Percentiles rank a stretch among this genome's conserved stretches.
phyloP scores from a whole-genome alignment of 2,797 vertebrate genomes.

The Mallotus villosus region DNA sequence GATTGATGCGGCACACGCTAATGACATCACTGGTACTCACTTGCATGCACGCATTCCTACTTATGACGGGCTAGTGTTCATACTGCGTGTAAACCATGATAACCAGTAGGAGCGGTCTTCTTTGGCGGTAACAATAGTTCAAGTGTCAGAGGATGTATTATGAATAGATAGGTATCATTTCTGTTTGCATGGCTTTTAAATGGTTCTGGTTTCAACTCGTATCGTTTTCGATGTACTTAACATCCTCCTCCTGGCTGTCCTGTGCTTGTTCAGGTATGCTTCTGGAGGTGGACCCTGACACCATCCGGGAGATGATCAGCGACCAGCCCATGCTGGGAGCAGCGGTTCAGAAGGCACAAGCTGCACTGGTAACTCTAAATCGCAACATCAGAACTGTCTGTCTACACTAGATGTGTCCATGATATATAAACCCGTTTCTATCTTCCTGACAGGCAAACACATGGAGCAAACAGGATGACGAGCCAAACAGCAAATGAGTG shows the following conservation, averaged over 20 bases:
- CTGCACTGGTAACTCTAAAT: conserved; percentile 51
- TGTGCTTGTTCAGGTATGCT: conserved; percentile 75
- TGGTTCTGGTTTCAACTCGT: not conserved
- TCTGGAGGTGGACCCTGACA: conserved; percentile 74
- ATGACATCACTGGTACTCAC: conserved; percentile 75
- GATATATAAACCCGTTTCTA: not conserved
- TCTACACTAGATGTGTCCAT: not conserved
- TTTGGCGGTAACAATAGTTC: not conserved
- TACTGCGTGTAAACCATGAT: not conserved
- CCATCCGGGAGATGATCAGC: conserved; percentile 66
- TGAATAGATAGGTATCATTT: too few relatives aligned
- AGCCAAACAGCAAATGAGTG: not conserved
- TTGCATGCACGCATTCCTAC: not conserved
- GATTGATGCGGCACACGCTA: conserved; percentile 70
- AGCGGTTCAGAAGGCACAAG: conserved; percentile 77
- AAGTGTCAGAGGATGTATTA: not conserved
- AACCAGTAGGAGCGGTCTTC: too few relatives aligned
- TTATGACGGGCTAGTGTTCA: not conserved
- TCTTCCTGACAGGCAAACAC: conserved; percentile 30
- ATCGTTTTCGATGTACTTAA: too few relatives aligned
- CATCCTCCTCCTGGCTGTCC: not conserved
- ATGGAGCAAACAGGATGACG: conserved; percentile 4
- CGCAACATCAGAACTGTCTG: not conserved
- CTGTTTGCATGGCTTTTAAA: not conserved
- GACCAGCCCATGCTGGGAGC: conserved; percentile 65